These are phyloP conservation scores for Sparidentex hasta DNA, from an alignment of 2,797 vertebrate genomes.

Conservation along the genomic window DNA sequence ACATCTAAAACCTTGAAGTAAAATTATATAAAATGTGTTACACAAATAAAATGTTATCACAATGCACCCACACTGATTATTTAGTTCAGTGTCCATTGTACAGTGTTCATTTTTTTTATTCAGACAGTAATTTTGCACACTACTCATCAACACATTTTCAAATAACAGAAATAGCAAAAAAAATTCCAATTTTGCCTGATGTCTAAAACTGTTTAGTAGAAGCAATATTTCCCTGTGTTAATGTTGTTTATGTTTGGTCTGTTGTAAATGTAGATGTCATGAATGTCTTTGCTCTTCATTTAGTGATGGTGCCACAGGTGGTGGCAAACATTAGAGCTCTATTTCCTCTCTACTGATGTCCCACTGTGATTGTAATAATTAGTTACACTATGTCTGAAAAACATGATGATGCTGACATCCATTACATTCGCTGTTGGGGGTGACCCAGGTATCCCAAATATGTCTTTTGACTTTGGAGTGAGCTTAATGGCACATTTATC, in stretches of 20 bases:
- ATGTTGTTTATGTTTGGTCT: not conserved
- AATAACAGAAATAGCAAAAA: not conserved
- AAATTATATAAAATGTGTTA: not conserved
- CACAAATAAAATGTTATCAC: not conserved
- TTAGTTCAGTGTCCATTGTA: not conserved
- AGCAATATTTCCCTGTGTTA: not conserved
- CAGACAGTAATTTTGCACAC: not conserved
- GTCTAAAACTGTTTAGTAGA: not conserved
- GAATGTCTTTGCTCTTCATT: constrained; percentile 28
- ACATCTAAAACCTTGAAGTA: not conserved
- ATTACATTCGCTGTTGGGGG: constrained; percentile 45
- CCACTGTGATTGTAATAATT: constrained; percentile 60
- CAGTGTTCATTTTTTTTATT: not conserved
- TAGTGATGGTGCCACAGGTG: constrained; percentile 40
- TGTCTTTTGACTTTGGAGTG: constrained; percentile 36
- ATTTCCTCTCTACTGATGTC: constrained; percentile 28
- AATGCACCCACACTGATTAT: not conserved
- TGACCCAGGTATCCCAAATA: constrained; percentile 36
- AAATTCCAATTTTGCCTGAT: not conserved
- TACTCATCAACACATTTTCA: constrained; percentile 3
- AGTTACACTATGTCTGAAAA: constrained; percentile 49
- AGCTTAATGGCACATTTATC: constrained; percentile 23
- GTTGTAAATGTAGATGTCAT: constrained; percentile 18
- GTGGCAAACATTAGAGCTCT: constrained; percentile 22
- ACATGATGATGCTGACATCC: constrained; percentile 41